Base-by-base conservation (phyloP, 2,113 vertebrate genomes). In the Macrotus californicus region DNA sequence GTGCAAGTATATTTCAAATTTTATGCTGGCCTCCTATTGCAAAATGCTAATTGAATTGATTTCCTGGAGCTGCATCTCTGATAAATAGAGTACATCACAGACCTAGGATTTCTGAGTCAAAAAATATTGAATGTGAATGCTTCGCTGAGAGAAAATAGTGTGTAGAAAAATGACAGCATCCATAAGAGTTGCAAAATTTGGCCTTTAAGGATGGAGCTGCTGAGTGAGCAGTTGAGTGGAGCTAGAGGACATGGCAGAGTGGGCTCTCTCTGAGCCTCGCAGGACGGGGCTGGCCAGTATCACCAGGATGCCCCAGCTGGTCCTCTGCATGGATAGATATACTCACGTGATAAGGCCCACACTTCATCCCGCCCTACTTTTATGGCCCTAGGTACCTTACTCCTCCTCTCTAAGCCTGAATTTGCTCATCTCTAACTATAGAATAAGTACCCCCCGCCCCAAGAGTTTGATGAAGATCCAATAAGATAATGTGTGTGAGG, bases 11-110 rank as follows among this genome's bases (percentile, higher is more conserved):
- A 94, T 86, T 94, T 95, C 83, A 97, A 59, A 76, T 87, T 91
- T 76, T 76, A 77, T 86, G 34, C 43, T 73, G 72, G 67, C n/a
- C 43, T 87, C 81, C 87, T 83, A 52, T 75, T 75, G 79, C 64
- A 91, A 93, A 91, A 87, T 96, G 87, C 94, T 95, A 95, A 97
- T 77, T 92, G 96, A 95, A 94, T 86, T 43, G 26, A 89, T 90
- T 87, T 96, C 90, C 84, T 79, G 52, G 87, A 91, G 81, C 31
- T 15, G 18, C 22, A 13, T 89, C 80, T 36, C 39, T 95, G 82
- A 95, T 90, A 93, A 89, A 82, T 48, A 93, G 36, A 73, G 8
- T 72, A 0, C 12, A 91, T 36, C 83, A 75, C 18, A 94, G 59
- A 87, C 29, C 79, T 87, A 52, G 39, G 21, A 94, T 81, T 85